Evolutionary conservation across 2,113 vertebrate genomes (phyloP), one percentile per base, ranked within the genome.

Genomic region (Poicephalus gulielmi): DNA sequence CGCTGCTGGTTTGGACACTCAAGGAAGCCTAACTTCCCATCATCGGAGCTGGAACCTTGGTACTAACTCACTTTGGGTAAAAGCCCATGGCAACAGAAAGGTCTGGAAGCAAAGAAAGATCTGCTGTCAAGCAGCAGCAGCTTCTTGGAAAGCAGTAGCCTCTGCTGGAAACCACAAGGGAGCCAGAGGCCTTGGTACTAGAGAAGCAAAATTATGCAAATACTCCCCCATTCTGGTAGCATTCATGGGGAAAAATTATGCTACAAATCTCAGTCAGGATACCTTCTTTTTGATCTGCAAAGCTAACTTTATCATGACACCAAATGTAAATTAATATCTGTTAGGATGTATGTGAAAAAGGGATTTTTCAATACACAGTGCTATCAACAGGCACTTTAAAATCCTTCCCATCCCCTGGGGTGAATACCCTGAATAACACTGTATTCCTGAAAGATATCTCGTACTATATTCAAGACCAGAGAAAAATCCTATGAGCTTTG

Each of bases 281-380:
- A 82, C 64, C 49, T 86, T 62, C 70, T 43, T 86, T 74, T 49
- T 10, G 2, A 91, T 35, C 49, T 0, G 0, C 77, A 82, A 91
- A 95, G 22, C n/a, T 80, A 91, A 82, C 86, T 86, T 89, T 91
- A 82, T 75, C 50, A 73, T 89, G 80, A 92, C 81, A 89, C 77
- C 22, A 86, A 84, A 91, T 79, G 74, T 86, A 88, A 92, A 84
- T 84, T 63, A 88, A 17, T 79, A 91, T 86, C 83, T 93, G 77
- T 49, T 80, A 82, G 57, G 33, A 46, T 49, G 44, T 82, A 52
- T 44, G 41, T 52, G 80, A 84, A 86, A 75, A 92, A 92, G n/a
- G 50, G 33, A 43, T 87, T 94, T 95, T 96, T 85, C 41, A 63
- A 82, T 57, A 25, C 68, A 66, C 28, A 24, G 50, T 46, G 44